phyloP scores from a whole-genome alignment of 2,797 vertebrate species.

The Acanthurus lineatus region DNA sequence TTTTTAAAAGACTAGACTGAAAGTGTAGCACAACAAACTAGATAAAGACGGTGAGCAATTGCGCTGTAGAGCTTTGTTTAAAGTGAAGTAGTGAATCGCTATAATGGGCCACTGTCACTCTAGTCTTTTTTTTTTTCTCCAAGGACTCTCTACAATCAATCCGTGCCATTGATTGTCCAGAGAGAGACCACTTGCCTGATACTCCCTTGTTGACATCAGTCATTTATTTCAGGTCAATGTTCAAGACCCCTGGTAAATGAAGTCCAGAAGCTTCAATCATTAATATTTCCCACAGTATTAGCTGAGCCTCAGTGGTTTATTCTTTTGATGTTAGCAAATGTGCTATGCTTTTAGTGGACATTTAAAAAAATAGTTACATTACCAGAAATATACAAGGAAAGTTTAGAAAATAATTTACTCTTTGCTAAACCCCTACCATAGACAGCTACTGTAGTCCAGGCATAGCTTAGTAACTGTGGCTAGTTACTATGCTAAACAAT shows the following conservation, averaged over 20 bases:
- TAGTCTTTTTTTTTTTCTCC: constrained; percentile 23
- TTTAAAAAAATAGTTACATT: not conserved
- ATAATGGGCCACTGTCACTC: constrained; percentile 23
- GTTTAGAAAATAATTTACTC: not conserved
- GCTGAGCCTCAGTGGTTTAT: not conserved
- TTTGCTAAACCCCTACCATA: not conserved
- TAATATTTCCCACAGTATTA: constrained; percentile 16
- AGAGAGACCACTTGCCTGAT: constrained; percentile 23
- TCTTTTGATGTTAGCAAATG: constrained; percentile 10
- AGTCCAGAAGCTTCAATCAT: constrained; percentile 12
- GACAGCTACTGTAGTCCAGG: too few relatives aligned
- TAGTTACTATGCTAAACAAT: not conserved
- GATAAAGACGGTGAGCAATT: constrained; percentile 3
- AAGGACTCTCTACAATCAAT: constrained; percentile 39
- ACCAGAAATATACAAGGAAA: not conserved
- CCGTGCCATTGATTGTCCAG: constrained; percentile 33
- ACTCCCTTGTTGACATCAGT: constrained; percentile 31
- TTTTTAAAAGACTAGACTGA: not conserved
- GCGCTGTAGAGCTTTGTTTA: not conserved
- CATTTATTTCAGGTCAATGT: constrained; percentile 50
- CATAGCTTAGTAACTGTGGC: too few relatives aligned
- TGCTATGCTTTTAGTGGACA: constrained; percentile 3
- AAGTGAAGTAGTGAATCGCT: constrained; percentile 38
- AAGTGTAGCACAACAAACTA: not conserved
- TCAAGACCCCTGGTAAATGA: constrained; percentile 25